Evolutionary conservation across 2,797 vertebrate genomes (phyloP).

Genomic region (Sphaeramia orbicularis): DNA sequence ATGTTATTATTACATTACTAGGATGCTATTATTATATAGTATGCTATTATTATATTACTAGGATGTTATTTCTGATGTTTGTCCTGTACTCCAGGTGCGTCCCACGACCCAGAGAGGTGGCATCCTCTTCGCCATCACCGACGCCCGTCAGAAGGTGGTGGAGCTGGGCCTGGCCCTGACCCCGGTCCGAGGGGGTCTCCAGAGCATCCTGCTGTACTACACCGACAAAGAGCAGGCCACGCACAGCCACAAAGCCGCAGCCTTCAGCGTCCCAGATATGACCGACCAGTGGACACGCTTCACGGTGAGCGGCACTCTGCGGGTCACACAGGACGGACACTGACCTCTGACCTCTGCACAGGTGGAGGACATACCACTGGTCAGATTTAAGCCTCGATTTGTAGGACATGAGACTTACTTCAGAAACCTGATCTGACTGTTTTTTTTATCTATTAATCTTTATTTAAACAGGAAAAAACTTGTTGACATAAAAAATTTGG

Average conservation of each 20-base stretch:
- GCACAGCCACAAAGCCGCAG: conserved; percentile 87
- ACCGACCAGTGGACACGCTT: conserved; percentile 91
- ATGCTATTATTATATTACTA: no score
- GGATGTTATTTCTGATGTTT: no score
- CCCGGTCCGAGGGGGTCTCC: conserved; percentile 81
- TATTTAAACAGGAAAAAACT: no score
- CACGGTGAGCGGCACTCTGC: conserved; percentile 82
- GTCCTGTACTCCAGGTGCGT: conserved; percentile 59
- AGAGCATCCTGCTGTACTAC: conserved; percentile 91
- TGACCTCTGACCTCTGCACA: no score
- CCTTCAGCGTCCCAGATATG: conserved; percentile 90
- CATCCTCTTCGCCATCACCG: conserved; percentile 92
- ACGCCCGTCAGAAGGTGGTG: conserved; percentile 90
- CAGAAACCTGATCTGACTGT: no score
- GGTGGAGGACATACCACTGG: no score
- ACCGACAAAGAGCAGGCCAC: conserved; percentile 82
- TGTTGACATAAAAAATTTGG: no score
- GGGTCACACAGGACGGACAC: not conserved
- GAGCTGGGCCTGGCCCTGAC: conserved; percentile 91
- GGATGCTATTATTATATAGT: no score
- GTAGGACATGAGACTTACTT: no score
- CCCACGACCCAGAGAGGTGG: conserved; percentile 86
- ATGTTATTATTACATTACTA: no score
- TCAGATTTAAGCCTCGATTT: no score
- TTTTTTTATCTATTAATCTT: no score